Base-by-base conservation (phyloP, 1,140 invertebrate genomes). In the Heterodera schachtii region DNA sequence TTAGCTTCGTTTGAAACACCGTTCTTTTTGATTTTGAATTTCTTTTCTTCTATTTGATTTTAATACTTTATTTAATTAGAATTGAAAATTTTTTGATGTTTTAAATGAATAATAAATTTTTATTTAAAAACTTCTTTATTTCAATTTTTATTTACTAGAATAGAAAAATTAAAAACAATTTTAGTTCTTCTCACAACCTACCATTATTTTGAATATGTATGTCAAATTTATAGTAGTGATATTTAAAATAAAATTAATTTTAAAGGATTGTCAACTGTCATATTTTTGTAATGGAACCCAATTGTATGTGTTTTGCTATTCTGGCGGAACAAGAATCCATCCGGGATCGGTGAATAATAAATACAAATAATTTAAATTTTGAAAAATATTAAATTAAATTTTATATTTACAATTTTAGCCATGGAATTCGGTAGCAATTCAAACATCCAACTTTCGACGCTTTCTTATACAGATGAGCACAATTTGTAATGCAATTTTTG, bases 231-330 rank as follows among this genome's bases (percentile, higher is more conserved):
- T n/a, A n/a, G n/a, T n/a, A n/a, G n/a, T n/a, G n/a, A n/a, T 60
- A n/a, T 60, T n/a, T 60, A 44, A 47, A 9, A 44, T 75, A 75
- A 44, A 43, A 74, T 52, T 75, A 41, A 49, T 49, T 52, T 49
- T 49, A 6, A 16, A 78, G 76, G 88, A 89, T 76, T 89, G 88
- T 82, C 81, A 87, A 52, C 75, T 89, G 41, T 80, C 81, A 44
- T 82, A 83, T 57, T 89, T 89, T 71, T 89, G 88, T 76, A 89
- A 90, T 57, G 67, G 79, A 31, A 90, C 87, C n/a, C 88, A 89
- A 79, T 75, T 89, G 60, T 82, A 84, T 41, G 75, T 82, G 60
- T 89, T 83, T 79, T 89, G 88, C 77, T 89, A 88, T 74, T 87
- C 88, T 3, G 87, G 84, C 52, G 85, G 85, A 13, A 85, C 76